phyloP scores from a whole-genome alignment of 2,888 invertebrate genomes.

The Anarsia innoxiella region DNA sequence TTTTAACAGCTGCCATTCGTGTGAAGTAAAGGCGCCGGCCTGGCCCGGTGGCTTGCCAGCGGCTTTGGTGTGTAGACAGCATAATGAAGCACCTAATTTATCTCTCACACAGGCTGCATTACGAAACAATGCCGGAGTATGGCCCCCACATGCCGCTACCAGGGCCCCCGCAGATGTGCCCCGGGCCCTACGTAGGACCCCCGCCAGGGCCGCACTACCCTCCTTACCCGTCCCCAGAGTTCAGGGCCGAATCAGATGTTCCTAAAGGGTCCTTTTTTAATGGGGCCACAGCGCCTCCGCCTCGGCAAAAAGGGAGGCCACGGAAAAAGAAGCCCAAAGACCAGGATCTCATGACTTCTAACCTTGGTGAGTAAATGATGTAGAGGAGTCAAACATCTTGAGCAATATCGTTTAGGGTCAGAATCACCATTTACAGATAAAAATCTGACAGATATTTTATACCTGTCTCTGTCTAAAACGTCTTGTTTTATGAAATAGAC shows the following conservation, averaged over 20 bases:
- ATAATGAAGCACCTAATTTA: too few relatives aligned
- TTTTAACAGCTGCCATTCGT: too few relatives aligned
- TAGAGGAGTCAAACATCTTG: not conserved
- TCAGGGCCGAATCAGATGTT: slow-evolving; percentile 63
- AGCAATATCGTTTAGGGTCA: too few relatives aligned
- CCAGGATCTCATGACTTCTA: slow-evolving; percentile 89
- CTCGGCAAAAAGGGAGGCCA: slow-evolving; percentile 93
- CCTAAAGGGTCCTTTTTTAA: slow-evolving; percentile 76
- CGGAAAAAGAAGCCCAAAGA: slow-evolving; percentile 95
- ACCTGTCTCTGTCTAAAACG: too few relatives aligned
- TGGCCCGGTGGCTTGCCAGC: too few relatives aligned
- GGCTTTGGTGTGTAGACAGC: too few relatives aligned
- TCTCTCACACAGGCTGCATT: slow-evolving; percentile 70
- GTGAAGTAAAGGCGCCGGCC: too few relatives aligned
- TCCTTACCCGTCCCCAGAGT: slow-evolving; percentile 76
- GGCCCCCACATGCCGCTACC: slow-evolving; percentile 73
- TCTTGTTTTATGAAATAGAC: too few relatives aligned
- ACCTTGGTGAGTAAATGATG: slow-evolving; percentile 80
- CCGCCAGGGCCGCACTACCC: slow-evolving; percentile 65
- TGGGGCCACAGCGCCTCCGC: slow-evolving; percentile 74
- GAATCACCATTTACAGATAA: too few relatives aligned
- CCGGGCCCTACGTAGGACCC: slow-evolving; percentile 70
- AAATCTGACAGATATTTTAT: too few relatives aligned
- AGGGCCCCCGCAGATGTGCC: slow-evolving; percentile 74
- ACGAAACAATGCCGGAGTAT: slow-evolving; percentile 74